phyloP scores from a whole-genome alignment of 2,797 vertebrate species.

The Lutjanus campechanus region DNA sequence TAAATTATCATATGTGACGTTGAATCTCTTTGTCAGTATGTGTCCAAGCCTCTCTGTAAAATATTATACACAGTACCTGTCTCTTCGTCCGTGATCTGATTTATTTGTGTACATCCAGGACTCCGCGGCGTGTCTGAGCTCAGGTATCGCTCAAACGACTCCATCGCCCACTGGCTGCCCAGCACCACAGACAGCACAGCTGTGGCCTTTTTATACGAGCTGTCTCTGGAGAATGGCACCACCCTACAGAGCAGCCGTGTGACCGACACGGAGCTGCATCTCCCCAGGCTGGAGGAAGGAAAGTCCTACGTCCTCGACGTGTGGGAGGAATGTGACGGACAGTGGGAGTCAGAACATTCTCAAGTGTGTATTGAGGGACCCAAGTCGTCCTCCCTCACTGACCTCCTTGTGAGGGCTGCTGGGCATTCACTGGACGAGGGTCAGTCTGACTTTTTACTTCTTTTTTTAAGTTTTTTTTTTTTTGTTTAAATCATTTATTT shows the following conservation, averaged over 20 bases:
- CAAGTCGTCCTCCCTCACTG: slow-evolving; percentile 2
- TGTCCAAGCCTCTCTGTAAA: background rate
- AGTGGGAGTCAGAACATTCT: slow-evolving; percentile 41
- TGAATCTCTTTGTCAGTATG: background rate
- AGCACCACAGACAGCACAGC: background rate
- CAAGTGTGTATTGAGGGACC: slow-evolving; percentile 55
- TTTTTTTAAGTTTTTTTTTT: too few relatives aligned
- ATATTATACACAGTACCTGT: background rate
- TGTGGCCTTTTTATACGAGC: slow-evolving; percentile 65
- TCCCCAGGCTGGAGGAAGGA: slow-evolving; percentile 59
- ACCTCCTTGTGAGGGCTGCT: slow-evolving; percentile 14
- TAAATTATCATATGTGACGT: too few relatives aligned
- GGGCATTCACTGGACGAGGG: slow-evolving; percentile 10
- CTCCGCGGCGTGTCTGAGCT: slow-evolving; percentile 70
- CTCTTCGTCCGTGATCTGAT: background rate
- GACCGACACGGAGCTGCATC: slow-evolving; percentile 39
- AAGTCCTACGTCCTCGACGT: slow-evolving; percentile 70
- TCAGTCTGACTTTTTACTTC: slow-evolving; percentile 34
- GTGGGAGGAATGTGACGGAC: slow-evolving; percentile 74
- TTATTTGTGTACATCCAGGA: slow-evolving; percentile 52
- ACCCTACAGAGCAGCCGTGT: slow-evolving; percentile 45
- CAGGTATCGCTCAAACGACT: slow-evolving; percentile 64
- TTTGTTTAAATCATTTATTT: too few relatives aligned
- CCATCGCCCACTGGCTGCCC: slow-evolving; percentile 66
- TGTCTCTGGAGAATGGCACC: slow-evolving; percentile 63